phyloP scores from a whole-genome alignment of 2,113 vertebrate species.

The Rhinolophus ferrumequinum region DNA sequence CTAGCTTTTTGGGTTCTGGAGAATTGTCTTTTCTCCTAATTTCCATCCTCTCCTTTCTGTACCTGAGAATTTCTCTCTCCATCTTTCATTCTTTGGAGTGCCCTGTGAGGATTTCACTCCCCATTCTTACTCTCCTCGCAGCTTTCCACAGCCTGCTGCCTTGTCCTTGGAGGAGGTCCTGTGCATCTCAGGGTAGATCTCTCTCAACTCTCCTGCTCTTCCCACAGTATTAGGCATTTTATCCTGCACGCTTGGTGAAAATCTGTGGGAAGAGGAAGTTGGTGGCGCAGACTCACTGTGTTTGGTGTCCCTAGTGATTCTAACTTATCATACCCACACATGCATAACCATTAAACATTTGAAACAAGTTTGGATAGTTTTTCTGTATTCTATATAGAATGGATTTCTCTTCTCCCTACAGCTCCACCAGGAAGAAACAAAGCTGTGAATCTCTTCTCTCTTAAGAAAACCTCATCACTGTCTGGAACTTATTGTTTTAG shows the following conservation, averaged over 20 bases:
- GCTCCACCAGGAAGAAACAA: background rate
- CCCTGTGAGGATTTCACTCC: background rate
- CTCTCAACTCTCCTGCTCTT: background rate
- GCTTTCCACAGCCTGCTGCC: background rate
- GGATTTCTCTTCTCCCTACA: background rate
- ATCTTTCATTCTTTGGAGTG: background rate
- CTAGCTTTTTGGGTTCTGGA: background rate
- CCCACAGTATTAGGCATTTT: background rate
- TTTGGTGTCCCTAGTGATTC: background rate
- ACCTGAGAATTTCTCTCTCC: background rate
- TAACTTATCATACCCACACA: background rate
- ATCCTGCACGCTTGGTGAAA: background rate
- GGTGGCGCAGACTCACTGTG: background rate
- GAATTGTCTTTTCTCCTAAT: conserved; percentile 3
- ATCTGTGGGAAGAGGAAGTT: background rate
- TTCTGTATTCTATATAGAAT: background rate
- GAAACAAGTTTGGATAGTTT: background rate
- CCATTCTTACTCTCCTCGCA: background rate
- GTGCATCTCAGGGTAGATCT: background rate
- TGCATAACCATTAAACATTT: background rate
- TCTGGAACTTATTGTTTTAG: background rate
- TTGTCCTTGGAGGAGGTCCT: too few relatives aligned
- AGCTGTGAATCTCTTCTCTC: background rate
- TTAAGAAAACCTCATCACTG: background rate
- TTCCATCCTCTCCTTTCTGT: background rate